Percentiles rank a stretch among this genome's conserved stretches.
These are phyloP conservation scores for Liodrosophila aerea DNA, from an alignment of 2,888 invertebrate species.

Conservation along the genomic window DNA sequence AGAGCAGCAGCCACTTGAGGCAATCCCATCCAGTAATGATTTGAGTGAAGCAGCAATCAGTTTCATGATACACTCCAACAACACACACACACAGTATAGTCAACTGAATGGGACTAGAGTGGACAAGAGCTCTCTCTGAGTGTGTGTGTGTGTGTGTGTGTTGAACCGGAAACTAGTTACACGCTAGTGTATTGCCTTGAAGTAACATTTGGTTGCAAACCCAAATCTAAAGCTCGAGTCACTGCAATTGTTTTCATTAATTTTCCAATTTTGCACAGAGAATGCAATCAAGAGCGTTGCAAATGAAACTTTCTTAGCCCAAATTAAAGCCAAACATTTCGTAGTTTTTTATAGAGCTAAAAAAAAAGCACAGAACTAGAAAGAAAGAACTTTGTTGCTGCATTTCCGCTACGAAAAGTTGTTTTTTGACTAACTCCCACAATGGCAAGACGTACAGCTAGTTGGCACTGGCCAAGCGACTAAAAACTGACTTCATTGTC, in stretches of 20 bases:
- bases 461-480: slow-evolving; percentile 68
- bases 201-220: slow-evolving; percentile 1
- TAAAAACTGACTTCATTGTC: slow-evolving; percentile 76
- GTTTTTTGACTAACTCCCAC: slow-evolving; percentile 63
- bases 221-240: slow-evolving; percentile 13
- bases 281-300: slow-evolving; percentile 29
- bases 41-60: slow-evolving; percentile 37
- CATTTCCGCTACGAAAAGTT: slow-evolving; percentile 60
- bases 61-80: slow-evolving; percentile 22
- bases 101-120: slow-evolving; percentile 16
- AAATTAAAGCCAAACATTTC: slow-evolving; percentile 33
- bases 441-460: slow-evolving; percentile 46
- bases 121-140: slow-evolving; percentile 11
- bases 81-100: slow-evolving; percentile 10
- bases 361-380: neutral
- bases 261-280: slow-evolving; percentile 34
- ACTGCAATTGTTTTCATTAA: slow-evolving; percentile 51
- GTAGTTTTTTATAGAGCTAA: slow-evolving; percentile 10
- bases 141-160: slow-evolving; percentile 2
- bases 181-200: slow-evolving; percentile 30
- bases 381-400: slow-evolving; percentile 41
- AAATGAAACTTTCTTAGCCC: neutral
- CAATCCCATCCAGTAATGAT: slow-evolving; percentile 13
- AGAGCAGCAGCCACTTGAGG: slow-evolving; percentile 18
- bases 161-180: slow-evolving; percentile 35